Base-by-base conservation (phyloP, 1,140 invertebrate genomes). In the Drosophila elegans region DNA sequence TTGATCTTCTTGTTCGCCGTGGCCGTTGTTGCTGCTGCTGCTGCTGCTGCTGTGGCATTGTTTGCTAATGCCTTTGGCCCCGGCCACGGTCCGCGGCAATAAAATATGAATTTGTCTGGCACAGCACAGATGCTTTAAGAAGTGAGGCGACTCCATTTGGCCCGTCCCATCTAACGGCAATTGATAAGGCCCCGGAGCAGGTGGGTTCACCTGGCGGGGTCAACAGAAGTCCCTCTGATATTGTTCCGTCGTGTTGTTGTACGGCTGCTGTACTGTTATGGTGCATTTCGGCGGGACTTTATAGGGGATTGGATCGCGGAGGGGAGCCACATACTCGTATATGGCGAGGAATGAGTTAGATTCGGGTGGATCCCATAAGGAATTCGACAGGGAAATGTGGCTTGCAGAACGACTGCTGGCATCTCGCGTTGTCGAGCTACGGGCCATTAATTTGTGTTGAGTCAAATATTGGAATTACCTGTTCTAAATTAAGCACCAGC, bases 81-180 rank as follows among this genome's bases (percentile, higher is more conserved):
- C 66, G 72, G 76, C 25, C 72, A 71, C 42, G 84, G 80, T 74
- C 83, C 60, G 75, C 74, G 76, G 76, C 76, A 89, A 89, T 89
- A 89, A 84, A 88, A 89, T 86, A 86, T 86, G 83, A 86, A 86
- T 86, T 85, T 84, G 80, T 84, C 80, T 85, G 61, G 34, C 73
- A n/a, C n/a, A n/a, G n/a, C n/a, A n/a, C n/a, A n/a, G 60, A 32
- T 54, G 80, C 57, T 80, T 66, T 80, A 75, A 56, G 55, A 71
- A 83, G 75, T 84, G 60, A 63, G 54, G 63, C 49, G 38, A 57
- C 53, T 46, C 42, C 38, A 32, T 25, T 27, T 32, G 13, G 6
- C 11, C 49, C 56, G 68, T 56, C 64, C 68, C 67, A 59, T 41
- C 80, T 80, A 83, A 83, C 80, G 80, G 80, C 60, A 80, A 67